Percentiles rank a stretch among this genome's conserved stretches.
Evolutionary conservation across 2,797 vertebrate species (phyloP).

Genomic region (Sparidentex hasta): DNA sequence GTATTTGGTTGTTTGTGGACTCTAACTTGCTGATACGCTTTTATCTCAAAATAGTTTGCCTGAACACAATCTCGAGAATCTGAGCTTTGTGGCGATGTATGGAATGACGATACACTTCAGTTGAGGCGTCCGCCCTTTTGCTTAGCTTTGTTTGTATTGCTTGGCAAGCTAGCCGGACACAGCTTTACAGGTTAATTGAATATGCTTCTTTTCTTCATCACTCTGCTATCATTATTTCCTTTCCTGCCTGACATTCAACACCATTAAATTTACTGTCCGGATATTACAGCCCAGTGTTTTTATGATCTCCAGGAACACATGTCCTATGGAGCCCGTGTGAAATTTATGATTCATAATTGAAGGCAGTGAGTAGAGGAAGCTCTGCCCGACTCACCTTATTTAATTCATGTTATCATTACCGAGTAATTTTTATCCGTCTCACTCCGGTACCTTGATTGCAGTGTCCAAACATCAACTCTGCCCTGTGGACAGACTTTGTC

Average conservation of each 20-base stretch:
- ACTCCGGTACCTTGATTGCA: slow-evolving; percentile 25
- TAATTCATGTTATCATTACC: slow-evolving; percentile 29
- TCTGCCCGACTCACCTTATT: slow-evolving; percentile 29
- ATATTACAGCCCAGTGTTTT: slow-evolving; percentile 16
- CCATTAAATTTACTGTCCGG: slow-evolving; percentile 28
- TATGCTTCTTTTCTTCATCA: background rate
- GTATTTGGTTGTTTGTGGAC: no score
- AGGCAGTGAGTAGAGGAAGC: slow-evolving; percentile 10
- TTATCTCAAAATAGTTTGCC: no score
- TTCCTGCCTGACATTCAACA: slow-evolving; percentile 14
- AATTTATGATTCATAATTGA: slow-evolving; percentile 45
- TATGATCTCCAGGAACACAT: slow-evolving; percentile 9
- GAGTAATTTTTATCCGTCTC: slow-evolving; percentile 33
- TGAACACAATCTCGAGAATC: no score
- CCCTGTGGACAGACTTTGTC: slow-evolving; percentile 7
- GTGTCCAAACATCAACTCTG: slow-evolving; percentile 21
- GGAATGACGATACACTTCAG: no score
- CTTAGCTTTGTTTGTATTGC: no score
- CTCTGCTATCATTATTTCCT: slow-evolving; percentile 13
- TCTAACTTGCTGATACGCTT: no score
- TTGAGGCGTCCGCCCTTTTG: no score
- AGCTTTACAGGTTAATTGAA: slow-evolving; percentile 2
- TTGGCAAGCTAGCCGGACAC: no score
- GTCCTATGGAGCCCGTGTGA: slow-evolving; percentile 3
- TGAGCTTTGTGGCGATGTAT: no score